Percentiles rank a stretch among this genome's conserved stretches.
Evolutionary conservation across 2,888 invertebrate genomes (phyloP).

Genomic region (Melinopterus prodromus): DNA sequence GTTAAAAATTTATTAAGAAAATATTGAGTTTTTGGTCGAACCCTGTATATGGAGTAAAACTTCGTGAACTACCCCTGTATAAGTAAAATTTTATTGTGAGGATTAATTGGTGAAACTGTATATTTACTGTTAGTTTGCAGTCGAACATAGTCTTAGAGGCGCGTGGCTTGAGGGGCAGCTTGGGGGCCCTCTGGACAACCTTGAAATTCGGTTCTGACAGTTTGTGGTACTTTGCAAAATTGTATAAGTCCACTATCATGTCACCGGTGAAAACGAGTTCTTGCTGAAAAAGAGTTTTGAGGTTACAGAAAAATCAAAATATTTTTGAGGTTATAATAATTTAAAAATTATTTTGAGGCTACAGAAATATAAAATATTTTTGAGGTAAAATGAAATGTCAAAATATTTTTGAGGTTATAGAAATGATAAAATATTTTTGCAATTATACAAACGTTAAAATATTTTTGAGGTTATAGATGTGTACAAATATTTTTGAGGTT

Average conservation of each 20-base stretch:
- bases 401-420: no score
- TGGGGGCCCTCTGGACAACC: conserved; percentile 37
- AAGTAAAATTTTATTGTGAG: background rate
- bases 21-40: background rate
- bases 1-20: conserved; percentile 17
- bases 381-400: no score
- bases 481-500: no score
- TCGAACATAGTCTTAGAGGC: conserved; percentile 38
- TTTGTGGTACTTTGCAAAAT: conserved; percentile 49
- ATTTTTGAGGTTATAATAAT: no score
- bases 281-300: background rate
- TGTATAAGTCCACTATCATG: conserved; percentile 49
- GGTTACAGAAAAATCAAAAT: background rate
- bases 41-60: background rate
- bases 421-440: no score
- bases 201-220: conserved; percentile 48
- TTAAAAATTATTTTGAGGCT: no score
- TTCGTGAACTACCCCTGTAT: background rate
- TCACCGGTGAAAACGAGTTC: conserved; percentile 45
- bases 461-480: no score
- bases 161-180: conserved; percentile 34
- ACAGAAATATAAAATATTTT: no score
- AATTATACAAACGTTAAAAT: no score
- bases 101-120: background rate
- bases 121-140: conserved; percentile 53